These are phyloP conservation scores for Anisognathus igniventris DNA, from an alignment of 2,797 vertebrate species.

Conservation along the genomic window DNA sequence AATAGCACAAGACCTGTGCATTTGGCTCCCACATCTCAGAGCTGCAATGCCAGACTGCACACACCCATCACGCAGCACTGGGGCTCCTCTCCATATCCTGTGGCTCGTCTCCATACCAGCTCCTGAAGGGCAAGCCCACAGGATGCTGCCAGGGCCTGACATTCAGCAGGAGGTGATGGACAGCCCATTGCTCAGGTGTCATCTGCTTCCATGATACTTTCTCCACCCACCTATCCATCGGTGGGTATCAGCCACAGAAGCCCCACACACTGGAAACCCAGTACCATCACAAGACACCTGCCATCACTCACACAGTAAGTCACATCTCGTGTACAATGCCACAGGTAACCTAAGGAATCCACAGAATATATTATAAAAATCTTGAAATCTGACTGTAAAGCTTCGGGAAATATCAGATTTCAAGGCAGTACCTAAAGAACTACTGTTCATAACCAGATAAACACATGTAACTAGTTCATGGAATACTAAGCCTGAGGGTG, in stretches of 20 bases:
- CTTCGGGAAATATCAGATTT: background rate
- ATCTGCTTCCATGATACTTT: background rate
- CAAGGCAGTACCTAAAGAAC: background rate
- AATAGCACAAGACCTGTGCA: accelerated
- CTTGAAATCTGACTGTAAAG: background rate
- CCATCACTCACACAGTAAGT: accelerated
- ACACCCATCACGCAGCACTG: accelerated
- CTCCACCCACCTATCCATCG: background rate
- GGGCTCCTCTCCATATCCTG: accelerated
- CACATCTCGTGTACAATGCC: accelerated
- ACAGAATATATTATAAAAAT: background rate
- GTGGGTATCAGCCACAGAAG: background rate
- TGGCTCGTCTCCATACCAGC: accelerated
- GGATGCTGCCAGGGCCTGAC: accelerated
- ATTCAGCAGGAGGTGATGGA: background rate
- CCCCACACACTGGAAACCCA: accelerated
- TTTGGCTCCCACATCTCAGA: background rate
- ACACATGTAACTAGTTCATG: constrained; percentile 5
- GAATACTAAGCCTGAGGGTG: background rate
- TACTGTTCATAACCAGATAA: background rate
- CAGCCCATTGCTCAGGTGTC: background rate
- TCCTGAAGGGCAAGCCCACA: background rate
- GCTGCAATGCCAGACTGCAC: accelerated
- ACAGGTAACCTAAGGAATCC: background rate
- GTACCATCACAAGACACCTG: background rate